Conservation (phyloP, 2,797 vertebrate genomes). For the Helostoma temminkii region DNA sequence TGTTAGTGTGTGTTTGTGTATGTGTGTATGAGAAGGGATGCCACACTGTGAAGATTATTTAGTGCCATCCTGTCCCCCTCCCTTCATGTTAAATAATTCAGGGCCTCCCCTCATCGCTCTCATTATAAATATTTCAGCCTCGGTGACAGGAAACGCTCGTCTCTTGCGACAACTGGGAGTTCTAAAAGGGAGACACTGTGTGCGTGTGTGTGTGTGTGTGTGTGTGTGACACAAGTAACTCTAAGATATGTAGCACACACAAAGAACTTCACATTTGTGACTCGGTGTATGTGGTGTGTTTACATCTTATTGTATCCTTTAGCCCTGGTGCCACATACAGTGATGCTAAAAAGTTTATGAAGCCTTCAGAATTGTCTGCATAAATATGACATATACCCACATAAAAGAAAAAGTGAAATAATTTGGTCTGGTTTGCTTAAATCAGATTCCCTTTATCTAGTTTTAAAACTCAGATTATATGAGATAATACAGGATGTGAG, state of each 20-base stretch:
- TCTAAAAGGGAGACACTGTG: slow-evolving; percentile 73
- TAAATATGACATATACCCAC: too few species aligned
- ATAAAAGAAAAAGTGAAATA: too few species aligned
- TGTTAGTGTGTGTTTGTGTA: slow-evolving; percentile 5
- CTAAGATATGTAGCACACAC: neutral
- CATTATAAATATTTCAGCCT: slow-evolving; percentile 96
- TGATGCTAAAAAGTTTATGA: too few species aligned
- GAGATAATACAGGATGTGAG: too few species aligned
- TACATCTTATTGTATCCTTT: slow-evolving; percentile 32
- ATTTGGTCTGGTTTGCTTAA: too few species aligned
- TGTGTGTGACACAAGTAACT: neutral
- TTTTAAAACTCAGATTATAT: too few species aligned
- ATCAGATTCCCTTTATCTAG: too few species aligned
- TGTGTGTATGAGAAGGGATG: slow-evolving; percentile 36
- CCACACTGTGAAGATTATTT: slow-evolving; percentile 88
- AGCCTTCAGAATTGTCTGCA: too few species aligned
- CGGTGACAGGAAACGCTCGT: slow-evolving; percentile 90
- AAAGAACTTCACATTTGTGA: slow-evolving; percentile 36
- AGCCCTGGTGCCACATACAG: slow-evolving; percentile 5
- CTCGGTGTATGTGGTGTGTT: slow-evolving; percentile 34
- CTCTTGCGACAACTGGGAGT: slow-evolving; percentile 86
- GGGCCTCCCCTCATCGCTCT: slow-evolving; percentile 88
- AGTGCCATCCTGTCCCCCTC: slow-evolving; percentile 76
- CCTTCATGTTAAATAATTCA: slow-evolving; percentile 91
- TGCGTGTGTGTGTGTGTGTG: slow-evolving; percentile 12